Base-by-base conservation (phyloP, 2,888 invertebrate species). In the Hermodice carunculata region DNA sequence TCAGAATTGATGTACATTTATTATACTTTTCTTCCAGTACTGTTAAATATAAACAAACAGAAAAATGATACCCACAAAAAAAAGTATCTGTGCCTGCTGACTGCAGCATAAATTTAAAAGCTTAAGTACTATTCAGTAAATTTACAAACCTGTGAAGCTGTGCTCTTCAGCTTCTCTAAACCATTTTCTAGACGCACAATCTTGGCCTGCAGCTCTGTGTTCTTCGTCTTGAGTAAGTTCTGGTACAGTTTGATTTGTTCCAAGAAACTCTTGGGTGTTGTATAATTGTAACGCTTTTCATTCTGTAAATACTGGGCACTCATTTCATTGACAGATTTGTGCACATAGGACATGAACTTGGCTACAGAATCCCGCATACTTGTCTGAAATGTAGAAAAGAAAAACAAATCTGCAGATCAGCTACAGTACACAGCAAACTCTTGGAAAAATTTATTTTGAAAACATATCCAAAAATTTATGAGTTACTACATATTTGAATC, bases 231-330 rank as follows among this genome's bases (percentile, higher is more conserved):
- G 6, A 98, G 90, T 24, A 98, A 87, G 85, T 95, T 96, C 1
- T 93, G 90, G 83, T 97, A 98, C 46, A 98, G 88, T 79, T 93
- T 94, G 66, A 98, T 97, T 88, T 96, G 96, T 83, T 98, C 98
- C 57, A 98, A 88, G 87, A 95, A 98, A 70, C 96, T 96, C 86
- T 98, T 98, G 0, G 98, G 98, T 5, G 98, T 98, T 0, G 98
- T 98, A 83, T 98, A 98, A 86, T 98, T 98, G 85, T 95, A 97
- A 49, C 98, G 90, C 52, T 95, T 90, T 81, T 98, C 98, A 81
- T 94, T 96, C 66, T 92, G 91, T 60, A 97, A 88, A 84, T 94
- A 98, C 14, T 92, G 88, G 75, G 93, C 92, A 14, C 96, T 96
- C 81, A 93, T 94, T 44, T 92, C 90, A 83, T 96, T 97, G 0